Conservation (phyloP, 2,113 vertebrate species). For the Embiotoca jacksoni region DNA sequence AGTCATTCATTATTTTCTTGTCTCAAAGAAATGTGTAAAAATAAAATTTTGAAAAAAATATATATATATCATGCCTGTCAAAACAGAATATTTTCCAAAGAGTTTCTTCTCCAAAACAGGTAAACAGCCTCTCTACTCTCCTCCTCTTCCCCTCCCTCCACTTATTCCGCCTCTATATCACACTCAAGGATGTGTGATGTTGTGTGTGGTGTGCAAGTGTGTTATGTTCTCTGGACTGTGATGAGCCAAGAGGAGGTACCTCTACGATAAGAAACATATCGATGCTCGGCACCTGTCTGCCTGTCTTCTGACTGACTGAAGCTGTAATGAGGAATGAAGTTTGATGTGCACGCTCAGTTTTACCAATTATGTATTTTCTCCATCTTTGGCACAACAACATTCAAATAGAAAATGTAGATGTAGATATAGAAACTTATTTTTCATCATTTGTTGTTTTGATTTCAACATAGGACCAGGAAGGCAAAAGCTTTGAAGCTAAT, state of each 20-base stretch:
- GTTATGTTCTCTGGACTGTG: constrained; percentile 43
- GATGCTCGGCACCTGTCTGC: constrained; percentile 59
- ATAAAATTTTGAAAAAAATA: constrained; percentile 1
- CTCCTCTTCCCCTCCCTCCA: background rate
- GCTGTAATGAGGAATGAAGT: constrained; percentile 24
- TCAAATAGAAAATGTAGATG: background rate
- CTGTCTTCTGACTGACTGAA: constrained; percentile 45
- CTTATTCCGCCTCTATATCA: constrained; percentile 23
- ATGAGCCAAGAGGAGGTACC: constrained; percentile 63
- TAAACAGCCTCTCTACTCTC: constrained; percentile 27
- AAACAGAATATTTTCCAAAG: background rate
- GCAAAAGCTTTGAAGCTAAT: constrained; percentile 34
- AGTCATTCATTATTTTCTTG: constrained; percentile 45
- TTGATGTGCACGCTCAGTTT: constrained; percentile 7
- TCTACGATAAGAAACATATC: constrained; percentile 70
- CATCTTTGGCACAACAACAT: background rate
- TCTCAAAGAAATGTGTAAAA: constrained; percentile 7
- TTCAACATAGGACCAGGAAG: constrained; percentile 16
- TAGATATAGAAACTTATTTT: constrained; percentile 3
- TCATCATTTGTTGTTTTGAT: constrained; percentile 7
- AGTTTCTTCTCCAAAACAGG: constrained; percentile 31
- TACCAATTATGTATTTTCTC: background rate
- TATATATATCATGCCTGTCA: constrained; percentile 3
- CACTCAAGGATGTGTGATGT: constrained; percentile 26
- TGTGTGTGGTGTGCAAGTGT: constrained; percentile 20